Percentiles rank a stretch among this genome's conserved stretches.
These are phyloP conservation scores for Siphlonurus alternatus DNA, from an alignment of 2,888 invertebrate species.

Conservation along the genomic window DNA sequence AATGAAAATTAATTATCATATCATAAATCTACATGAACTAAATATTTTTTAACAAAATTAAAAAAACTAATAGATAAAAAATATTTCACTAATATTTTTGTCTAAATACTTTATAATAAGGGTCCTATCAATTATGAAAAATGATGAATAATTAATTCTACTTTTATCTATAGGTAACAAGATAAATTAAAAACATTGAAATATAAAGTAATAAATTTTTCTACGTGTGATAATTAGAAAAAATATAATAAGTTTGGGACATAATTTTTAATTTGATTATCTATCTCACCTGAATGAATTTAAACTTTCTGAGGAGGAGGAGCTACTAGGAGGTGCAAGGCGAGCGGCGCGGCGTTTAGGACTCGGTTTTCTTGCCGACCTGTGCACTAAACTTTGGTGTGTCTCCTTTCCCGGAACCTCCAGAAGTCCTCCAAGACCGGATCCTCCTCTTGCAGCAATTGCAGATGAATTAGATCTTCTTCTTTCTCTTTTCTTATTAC, in stretches of 20 bases:
- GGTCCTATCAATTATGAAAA: too few species aligned
- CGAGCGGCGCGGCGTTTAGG: slow-evolving; percentile 38
- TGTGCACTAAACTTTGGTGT: slow-evolving; percentile 21
- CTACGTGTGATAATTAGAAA: slow-evolving; percentile 12
- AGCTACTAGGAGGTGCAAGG: slow-evolving; percentile 30
- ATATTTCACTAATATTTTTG: too few species aligned
- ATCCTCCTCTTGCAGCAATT: not conserved
- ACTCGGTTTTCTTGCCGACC: slow-evolving; percentile 33
- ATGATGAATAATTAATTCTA: too few species aligned
- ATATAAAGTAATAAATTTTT: slow-evolving; percentile 15
- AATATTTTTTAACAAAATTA: too few species aligned
- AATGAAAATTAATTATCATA: too few species aligned
- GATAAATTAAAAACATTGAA: too few species aligned
- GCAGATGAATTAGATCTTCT: not conserved
- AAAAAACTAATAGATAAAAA: too few species aligned
- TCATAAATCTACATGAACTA: too few species aligned
- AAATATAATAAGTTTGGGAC: not conserved
- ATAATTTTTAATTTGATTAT: not conserved
- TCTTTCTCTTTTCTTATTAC: not conserved
- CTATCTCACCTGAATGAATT: slow-evolving; percentile 31
- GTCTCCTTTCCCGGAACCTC: slow-evolving; percentile 38
- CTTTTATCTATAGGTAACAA: too few species aligned
- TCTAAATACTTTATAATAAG: too few species aligned
- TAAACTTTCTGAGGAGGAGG: slow-evolving; percentile 42
- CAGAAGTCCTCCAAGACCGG: slow-evolving; percentile 30